Base-by-base conservation (phyloP, 1,140 invertebrate genomes). In the Apis laboriosa region DNA sequence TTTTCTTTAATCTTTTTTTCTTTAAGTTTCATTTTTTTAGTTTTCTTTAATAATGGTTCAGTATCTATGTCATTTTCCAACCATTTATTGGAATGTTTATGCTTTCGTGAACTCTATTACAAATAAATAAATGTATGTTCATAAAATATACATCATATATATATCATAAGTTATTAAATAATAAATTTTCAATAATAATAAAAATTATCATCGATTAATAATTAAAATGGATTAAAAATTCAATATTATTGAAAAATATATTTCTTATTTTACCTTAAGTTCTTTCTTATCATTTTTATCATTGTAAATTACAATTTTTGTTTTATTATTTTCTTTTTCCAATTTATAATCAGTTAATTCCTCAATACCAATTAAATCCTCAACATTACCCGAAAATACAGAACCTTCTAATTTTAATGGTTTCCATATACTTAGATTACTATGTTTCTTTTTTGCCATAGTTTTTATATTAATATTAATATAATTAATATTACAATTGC, bases 351-450 rank as follows among this genome's bases (percentile, higher is more conserved):
- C 94, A 1, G 93, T 94, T 85, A 96, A 95, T 91, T 96, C 95
- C 90, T 96, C 96, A 61, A 96, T 94, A 28, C 95, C 96, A 66
- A 96, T 93, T 84, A 96, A 94, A 43, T 95, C 95, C 66, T 95
- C 94, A 64, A 95, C 90, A 73, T 92, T 92, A 55, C 90, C 91
- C 4, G 92, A 89, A 71, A 95, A 90, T 71, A 94, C 88, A 19
- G 92, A 86, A 70, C 95, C 95, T 70, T 96, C 95, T 61, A 96
- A 90, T 72, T 94, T 90, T 1, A 96, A 89, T 0, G 95, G 93
- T 90, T 95, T 94, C 96, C 95, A 96, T 1, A 24, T 74, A 64
- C 15, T 53, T 24, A 61, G 67, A 51, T 73, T 68, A 56, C 15
- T 34, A 43, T 63, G 24, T 56, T 80, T 84, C 19, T 13, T 55